Percentiles rank a stretch among this genome's conserved stretches.
These are phyloP conservation scores for Xerus rutilus DNA, from an alignment of 2,797 vertebrate genomes.

Conservation along the genomic window DNA sequence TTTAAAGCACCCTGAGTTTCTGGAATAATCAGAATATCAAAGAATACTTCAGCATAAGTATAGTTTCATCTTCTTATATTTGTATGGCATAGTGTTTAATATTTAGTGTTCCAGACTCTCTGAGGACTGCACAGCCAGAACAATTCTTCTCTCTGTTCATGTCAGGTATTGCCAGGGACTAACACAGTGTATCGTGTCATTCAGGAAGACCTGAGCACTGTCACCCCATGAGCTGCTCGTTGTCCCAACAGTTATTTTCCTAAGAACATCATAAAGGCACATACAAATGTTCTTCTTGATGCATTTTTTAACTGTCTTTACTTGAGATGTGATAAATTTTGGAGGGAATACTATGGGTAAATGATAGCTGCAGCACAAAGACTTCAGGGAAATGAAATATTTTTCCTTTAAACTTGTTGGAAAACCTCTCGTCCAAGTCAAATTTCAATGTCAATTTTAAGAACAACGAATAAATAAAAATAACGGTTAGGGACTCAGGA, in stretches of 20 bases:
- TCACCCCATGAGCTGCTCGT: background rate
- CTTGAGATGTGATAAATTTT: background rate
- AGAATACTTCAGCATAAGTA: background rate
- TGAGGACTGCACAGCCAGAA: background rate
- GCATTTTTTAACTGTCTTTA: constrained; percentile 16
- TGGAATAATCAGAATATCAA: background rate
- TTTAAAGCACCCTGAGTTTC: background rate
- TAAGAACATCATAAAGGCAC: background rate
- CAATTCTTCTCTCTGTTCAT: background rate
- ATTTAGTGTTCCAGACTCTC: background rate
- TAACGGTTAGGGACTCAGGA: background rate
- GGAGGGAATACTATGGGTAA: background rate
- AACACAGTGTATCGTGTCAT: background rate
- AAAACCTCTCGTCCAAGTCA: background rate
- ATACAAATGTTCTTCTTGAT: background rate
- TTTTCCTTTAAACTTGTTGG: constrained; percentile 11
- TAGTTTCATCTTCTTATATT: background rate
- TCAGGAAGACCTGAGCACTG: accelerated
- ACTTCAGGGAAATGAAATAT: background rate
- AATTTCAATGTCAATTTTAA: constrained; percentile 63
- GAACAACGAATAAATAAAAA: constrained; percentile 11
- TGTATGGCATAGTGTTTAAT: background rate
- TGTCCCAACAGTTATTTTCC: background rate
- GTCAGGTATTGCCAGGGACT: background rate
- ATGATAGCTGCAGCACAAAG: background rate